These are phyloP conservation scores for Tenthredo notha DNA, from an alignment of 2,888 invertebrate genomes.

Conservation along the genomic window DNA sequence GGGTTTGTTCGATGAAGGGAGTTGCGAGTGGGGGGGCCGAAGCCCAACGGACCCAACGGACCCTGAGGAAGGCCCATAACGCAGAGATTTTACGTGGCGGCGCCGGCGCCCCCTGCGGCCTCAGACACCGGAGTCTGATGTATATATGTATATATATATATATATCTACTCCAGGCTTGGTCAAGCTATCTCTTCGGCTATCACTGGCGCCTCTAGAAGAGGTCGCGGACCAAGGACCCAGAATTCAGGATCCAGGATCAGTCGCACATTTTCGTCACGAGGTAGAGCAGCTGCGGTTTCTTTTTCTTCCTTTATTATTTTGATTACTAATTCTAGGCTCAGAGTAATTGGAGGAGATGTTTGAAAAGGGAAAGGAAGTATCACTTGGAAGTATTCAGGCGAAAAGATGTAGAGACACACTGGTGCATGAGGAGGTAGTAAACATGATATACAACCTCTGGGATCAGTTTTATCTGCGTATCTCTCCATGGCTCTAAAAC, in stretches of 20 bases:
- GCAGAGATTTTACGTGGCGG: constrained; percentile 77
- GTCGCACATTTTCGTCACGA: constrained; percentile 20
- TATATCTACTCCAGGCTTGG: constrained; percentile 39
- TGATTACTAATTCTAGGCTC: neutral
- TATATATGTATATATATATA: constrained; percentile 69
- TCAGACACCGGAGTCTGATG: constrained; percentile 75
- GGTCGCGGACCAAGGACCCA: constrained; percentile 32
- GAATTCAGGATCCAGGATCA: neutral
- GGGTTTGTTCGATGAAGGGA: constrained; percentile 66
- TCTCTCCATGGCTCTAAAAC: constrained; percentile 59
- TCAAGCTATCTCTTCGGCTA: constrained; percentile 67
- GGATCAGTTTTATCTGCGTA: constrained; percentile 50
- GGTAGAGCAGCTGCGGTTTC: neutral
- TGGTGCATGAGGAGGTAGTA: constrained; percentile 61
- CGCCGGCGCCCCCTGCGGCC: constrained; percentile 78
- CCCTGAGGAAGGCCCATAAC: constrained; percentile 68
- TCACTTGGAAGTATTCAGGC: neutral
- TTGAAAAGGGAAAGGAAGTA: constrained; percentile 2
- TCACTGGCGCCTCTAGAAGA: constrained; percentile 68
- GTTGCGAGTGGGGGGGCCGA: constrained; percentile 62
- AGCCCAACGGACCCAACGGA: constrained; percentile 58
- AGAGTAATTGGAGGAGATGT: neutral
- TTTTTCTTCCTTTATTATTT: neutral
- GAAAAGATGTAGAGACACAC: constrained; percentile 16
- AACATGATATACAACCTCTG: constrained; percentile 68